Base-by-base conservation (phyloP, 2,797 vertebrate genomes). In the Limnodromus scolopaceus region DNA sequence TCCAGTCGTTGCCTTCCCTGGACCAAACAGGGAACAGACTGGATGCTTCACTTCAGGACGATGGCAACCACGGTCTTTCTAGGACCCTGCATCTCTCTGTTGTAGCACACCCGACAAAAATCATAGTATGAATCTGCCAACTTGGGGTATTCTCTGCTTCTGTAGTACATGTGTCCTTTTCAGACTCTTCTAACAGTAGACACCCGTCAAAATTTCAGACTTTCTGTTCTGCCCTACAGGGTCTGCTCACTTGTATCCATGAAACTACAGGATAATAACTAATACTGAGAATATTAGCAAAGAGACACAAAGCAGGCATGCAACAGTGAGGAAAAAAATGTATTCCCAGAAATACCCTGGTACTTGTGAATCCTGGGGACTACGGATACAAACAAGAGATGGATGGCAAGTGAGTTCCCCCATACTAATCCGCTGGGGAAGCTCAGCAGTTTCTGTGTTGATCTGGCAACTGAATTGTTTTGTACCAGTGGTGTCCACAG, bases 51-150 rank as follows among this genome's bases (percentile, higher is more conserved):
- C 25, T 68, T 64, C 8, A 38, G 48, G 36, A 27, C 41, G 14
- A 45, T 39, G 64, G 27, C 18, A 80, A n/a, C 34, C 23, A n/a
- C 9, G 14, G 13, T 14, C 17, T 54, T 71, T 48, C 65, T 46
- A n/a, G 28, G 28, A 51, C 1, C 3, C n/a, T 6, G 2, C 7
- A 0, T 51, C 3, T 63, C 19, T 64, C 66, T 78, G 11, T 53
- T 71, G 45, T 28, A 57, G 13, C 25, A 16, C 2, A 8, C 11
- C n/a, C n/a, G 43, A 30, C 4, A 39, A 77, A 92, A 87, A 68
- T 41, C 30, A 38, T 39, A 30, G 25, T 0, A 0, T 13, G 32
- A 81, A 45, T 41, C 58, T 78, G 41, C 22, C 34, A 49, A 0
- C 8, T 12, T 28, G 5, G 16, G 34, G 13, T 25, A 51, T 90